Evolutionary conservation across 2,113 vertebrate species (phyloP).

Genomic region (Cathartes aura): DNA sequence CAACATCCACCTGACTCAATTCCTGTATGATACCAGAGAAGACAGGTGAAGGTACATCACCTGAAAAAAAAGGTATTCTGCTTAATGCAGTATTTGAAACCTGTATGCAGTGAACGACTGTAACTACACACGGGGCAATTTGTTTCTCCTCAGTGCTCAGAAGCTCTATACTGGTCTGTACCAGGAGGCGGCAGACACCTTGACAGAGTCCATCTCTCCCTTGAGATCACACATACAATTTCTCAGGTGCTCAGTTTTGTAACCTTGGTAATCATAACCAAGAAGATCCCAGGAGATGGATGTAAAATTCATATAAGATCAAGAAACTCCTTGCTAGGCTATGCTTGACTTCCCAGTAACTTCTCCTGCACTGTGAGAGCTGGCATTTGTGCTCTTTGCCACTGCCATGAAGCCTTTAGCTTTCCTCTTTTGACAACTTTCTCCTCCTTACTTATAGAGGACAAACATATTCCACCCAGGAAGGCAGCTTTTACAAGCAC

Average conservation of each 20-base stretch:
- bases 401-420: neutral
- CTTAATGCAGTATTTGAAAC: neutral
- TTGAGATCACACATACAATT: neutral
- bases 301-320: neutral
- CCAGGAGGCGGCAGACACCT: neutral
- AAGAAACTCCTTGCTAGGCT: neutral
- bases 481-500: neutral
- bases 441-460: neutral
- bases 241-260: neutral
- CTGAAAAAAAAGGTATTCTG: neutral
- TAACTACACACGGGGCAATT: neutral
- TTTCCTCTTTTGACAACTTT: neutral
- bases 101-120: accelerated
- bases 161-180: neutral
- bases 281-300: neutral
- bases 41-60: neutral
- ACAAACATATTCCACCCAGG: neutral
- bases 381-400: neutral
- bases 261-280: neutral
- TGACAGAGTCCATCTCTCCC: too few relatives aligned
- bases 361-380: neutral
- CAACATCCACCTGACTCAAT: neutral
- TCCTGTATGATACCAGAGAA: neutral
- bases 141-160: neutral
- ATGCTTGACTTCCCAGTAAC: neutral